phyloP scores from a whole-genome alignment of 2,113 vertebrate species.

The Syngnathus floridae region DNA sequence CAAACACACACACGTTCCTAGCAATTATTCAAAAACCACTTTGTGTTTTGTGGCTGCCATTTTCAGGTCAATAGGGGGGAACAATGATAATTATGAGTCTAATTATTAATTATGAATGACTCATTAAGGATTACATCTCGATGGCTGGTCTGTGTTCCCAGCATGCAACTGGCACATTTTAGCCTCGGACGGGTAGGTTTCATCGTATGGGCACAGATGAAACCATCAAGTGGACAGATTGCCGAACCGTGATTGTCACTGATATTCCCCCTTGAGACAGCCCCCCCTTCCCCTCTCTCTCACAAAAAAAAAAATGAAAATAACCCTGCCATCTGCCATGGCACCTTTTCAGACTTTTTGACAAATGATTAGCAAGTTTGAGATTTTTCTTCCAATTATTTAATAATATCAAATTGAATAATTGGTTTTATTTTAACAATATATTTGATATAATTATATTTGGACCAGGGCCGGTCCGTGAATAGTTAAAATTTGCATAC shows the following conservation, averaged over 20 bases:
- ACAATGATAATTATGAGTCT: slow-evolving; percentile 49
- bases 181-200: slow-evolving; percentile 28
- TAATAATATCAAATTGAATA: no score
- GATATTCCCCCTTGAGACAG: slow-evolving; percentile 38
- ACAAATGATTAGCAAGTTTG: no score
- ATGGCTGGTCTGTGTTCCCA: slow-evolving; percentile 30
- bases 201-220: slow-evolving; percentile 55
- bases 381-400: no score
- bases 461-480: no score
- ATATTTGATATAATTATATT: no score
- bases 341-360: neutral
- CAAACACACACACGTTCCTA: slow-evolving; percentile 12
- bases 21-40: slow-evolving; percentile 63
- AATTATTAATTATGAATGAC: slow-evolving; percentile 54
- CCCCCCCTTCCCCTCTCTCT: no score
- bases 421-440: no score
- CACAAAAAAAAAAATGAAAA: neutral
- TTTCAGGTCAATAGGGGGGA: slow-evolving; percentile 53
- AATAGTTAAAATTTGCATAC: no score
- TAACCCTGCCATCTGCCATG: slow-evolving; percentile 63
- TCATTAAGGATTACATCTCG: slow-evolving; percentile 44
- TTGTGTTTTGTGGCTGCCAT: slow-evolving; percentile 22
- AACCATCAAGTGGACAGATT: slow-evolving; percentile 67
- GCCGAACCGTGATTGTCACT: slow-evolving; percentile 65
- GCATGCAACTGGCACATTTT: slow-evolving; percentile 56